Conservation (phyloP, 2,113 vertebrate genomes). For the Gymnogyps californianus region DNA sequence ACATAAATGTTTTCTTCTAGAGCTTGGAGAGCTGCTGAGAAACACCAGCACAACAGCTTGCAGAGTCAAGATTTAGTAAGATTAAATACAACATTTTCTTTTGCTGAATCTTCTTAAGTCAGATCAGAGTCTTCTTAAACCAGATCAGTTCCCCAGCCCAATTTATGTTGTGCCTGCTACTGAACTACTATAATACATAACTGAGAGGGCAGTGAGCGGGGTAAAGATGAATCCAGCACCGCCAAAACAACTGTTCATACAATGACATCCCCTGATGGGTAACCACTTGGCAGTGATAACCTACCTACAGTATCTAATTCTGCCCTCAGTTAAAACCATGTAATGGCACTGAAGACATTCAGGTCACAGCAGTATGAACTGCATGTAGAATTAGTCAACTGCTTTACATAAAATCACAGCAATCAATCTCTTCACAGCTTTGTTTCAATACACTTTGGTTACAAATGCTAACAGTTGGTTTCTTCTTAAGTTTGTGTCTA, state of each 20-base stretch:
- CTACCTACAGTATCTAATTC: neutral
- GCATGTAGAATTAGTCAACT: neutral
- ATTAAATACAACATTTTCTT: neutral
- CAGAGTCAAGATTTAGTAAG: neutral
- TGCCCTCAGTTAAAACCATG: neutral
- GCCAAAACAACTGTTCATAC: neutral
- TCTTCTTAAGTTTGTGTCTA: neutral
- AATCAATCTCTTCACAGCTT: neutral
- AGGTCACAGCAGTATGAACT: neutral
- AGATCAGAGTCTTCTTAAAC: neutral
- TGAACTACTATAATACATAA: neutral
- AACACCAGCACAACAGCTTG: neutral
- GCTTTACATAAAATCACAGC: neutral
- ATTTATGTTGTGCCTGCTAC: neutral
- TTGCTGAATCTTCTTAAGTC: neutral
- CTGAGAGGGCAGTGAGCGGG: neutral
- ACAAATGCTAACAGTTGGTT: neutral
- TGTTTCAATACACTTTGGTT: neutral
- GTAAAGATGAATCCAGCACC: neutral
- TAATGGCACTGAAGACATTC: neutral
- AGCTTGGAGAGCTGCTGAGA: neutral
- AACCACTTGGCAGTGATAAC: neutral
- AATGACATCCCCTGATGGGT: neutral
- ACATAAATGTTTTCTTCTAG: neutral
- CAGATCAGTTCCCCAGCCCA: neutral